Base-by-base conservation (phyloP, 1,140 invertebrate species). In the Drosophila eugracilis region DNA sequence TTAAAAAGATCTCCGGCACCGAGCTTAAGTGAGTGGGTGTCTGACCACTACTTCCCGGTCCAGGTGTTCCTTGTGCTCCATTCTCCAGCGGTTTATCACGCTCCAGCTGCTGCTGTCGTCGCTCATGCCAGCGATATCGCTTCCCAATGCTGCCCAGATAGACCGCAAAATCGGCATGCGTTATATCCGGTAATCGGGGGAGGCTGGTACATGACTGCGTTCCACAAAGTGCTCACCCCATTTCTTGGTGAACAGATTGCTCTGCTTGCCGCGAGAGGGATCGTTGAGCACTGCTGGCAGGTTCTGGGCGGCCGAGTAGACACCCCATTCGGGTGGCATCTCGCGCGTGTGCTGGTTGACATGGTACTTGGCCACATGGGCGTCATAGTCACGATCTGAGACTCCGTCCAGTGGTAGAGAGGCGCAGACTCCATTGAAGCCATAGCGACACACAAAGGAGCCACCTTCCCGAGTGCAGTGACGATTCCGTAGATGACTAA, bases 141-240 rank as follows among this genome's bases (percentile, higher is more conserved):
- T 93, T 94, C 1, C 94, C 93, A 73, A 96, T 94, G 92, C 95
- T 96, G 90, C 95, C 95, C 73, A 98, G 92, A 92, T 99, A 99
- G 34, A 93, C 93, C 71, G 97, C 95, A 93, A 99, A 98, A 92
- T 98, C 96, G 39, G 94, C 93, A 78, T 94, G 94, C 2, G 94
- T 95, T 22, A 99, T 95, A 80, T 97, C 95, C 37, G 97, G 97
- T 65, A 99, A 92, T 91, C 96, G 95, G 1, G 95, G 94, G 96
- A 96, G 54, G 94, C 94, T 17, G 95, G 94, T 85, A 99, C 94
- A 4, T 73, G 72, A 9, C 93, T 92, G 76, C 95, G 95, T 65
- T 98, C 97, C 5, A 98, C 94, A 92, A 99, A 99, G 58, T 94
- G 94, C 85, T 99, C 98, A 36, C 99, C 98, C 99, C 99, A 99